Base-by-base conservation (phyloP, 1,140 invertebrate species). In the Leptoteleia sp. region DNA sequence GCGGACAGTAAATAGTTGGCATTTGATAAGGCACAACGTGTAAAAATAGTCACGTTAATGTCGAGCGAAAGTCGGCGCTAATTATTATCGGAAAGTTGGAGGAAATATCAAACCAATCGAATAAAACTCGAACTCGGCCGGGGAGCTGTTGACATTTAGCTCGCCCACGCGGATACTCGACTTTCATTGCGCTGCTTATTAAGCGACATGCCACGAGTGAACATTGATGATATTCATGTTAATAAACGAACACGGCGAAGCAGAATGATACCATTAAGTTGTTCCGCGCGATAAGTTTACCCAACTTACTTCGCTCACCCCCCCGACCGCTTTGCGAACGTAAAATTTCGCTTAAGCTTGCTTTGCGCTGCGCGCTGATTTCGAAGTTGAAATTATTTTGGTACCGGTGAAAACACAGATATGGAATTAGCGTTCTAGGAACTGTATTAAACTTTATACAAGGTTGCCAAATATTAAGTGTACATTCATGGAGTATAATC, bases 221-320 rank as follows among this genome's bases (percentile, higher is more conserved):
- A 48, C 11, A 50, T 40, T 9, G 16, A 64, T 31, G 6, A 43
- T 27, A 9, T 37, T n/a, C 57, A 7, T 50, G 45, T 29, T 64
- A 64, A 64, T 50, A 22, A 50, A 64, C 40, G 25, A 57, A 57
- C 3, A 31, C 15, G n/a, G 7, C 3, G 42, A 61, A 47, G 57
- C 31, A 37, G 9, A 47, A 35, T 25, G 12, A n/a, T 27, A 33
- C 8, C n/a, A 33, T 16, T 8, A 43, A n/a, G 11, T 31, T 37
- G 1, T 43, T 43, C 19, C 11, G n/a, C 25, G n/a, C n/a, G 9
- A 31, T 54, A 15, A 50, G 3, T 50, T 35, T 47, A 47, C n/a
- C n/a, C n/a, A n/a, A n/a, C n/a, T n/a, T n/a, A n/a, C n/a, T n/a
- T n/a, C n/a, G n/a, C n/a, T n/a, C n/a, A n/a, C n/a, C n/a, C n/a